These are phyloP conservation scores for Carassius carassius DNA, from an alignment of 2,113 vertebrate genomes.

Conservation along the genomic window DNA sequence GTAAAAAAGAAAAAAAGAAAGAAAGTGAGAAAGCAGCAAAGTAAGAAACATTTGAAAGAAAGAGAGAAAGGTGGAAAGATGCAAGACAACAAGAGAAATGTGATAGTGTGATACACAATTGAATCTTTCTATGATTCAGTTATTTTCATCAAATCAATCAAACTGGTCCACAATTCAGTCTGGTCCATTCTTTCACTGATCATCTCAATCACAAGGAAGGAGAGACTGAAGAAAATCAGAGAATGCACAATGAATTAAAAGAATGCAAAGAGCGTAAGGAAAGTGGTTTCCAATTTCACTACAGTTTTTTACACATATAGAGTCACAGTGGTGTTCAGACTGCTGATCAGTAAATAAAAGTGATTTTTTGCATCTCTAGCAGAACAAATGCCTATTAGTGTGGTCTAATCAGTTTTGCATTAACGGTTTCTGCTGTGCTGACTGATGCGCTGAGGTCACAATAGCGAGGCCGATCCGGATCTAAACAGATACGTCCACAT, in stretches of 20 bases:
- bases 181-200: neutral
- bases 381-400: neutral
- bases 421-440: neutral
- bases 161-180: neutral
- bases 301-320: neutral
- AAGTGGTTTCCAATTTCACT: neutral
- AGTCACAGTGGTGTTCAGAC: neutral
- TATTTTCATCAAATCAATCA: neutral
- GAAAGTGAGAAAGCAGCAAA: no score
- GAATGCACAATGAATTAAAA: neutral
- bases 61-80: neutral
- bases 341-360: conserved; percentile 35
- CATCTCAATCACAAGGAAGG: neutral
- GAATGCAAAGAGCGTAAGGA: neutral
- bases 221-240: neutral
- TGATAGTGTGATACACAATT: neutral
- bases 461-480: neutral
- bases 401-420: neutral
- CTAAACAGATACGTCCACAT: neutral
- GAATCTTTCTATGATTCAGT: neutral
- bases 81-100: neutral
- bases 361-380: conserved; percentile 8
- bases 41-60: neutral
- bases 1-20: neutral
- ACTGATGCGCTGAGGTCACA: neutral